These are phyloP conservation scores for Tenualosa thibaudeaui DNA, from an alignment of 2,797 vertebrate genomes.

Conservation along the genomic window DNA sequence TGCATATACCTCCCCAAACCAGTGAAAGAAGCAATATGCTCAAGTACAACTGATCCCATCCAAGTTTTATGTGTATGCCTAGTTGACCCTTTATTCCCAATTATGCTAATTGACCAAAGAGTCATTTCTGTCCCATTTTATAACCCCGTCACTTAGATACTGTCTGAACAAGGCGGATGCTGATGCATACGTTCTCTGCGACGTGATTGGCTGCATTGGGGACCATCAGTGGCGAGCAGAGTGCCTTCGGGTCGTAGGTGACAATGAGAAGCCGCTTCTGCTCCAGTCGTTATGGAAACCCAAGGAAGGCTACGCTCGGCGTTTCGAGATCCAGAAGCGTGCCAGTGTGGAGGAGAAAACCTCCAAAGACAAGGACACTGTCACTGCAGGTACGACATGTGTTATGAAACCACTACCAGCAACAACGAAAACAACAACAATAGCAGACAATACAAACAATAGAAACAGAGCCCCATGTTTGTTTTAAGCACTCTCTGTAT, in stretches of 20 bases:
- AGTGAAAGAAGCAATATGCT: not conserved
- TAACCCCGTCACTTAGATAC: constrained; percentile 63
- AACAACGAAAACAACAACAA: not conserved
- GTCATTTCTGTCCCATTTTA: not conserved
- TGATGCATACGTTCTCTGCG: constrained; percentile 74
- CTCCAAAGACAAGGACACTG: constrained; percentile 76
- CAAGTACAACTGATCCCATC: not conserved
- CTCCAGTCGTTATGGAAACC: constrained; percentile 84
- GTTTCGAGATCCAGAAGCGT: constrained; percentile 79
- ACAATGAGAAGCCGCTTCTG: constrained; percentile 80
- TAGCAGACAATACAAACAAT: not conserved
- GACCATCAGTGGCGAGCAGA: constrained; percentile 73
- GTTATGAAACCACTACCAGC: not conserved
- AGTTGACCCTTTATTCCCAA: not conserved
- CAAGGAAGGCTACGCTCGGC: constrained; percentile 75
- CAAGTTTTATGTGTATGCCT: not conserved
- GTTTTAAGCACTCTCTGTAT: not conserved
- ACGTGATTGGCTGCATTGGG: constrained; percentile 74
- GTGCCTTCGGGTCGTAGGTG: constrained; percentile 74
- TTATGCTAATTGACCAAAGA: not conserved
- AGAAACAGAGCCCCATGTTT: not conserved
- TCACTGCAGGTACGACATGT: constrained; percentile 76
- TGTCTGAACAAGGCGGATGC: constrained; percentile 73
- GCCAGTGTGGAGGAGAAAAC: constrained; percentile 73
- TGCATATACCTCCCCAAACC: not conserved